phyloP scores from a whole-genome alignment of 2,113 vertebrate species.

The Micromys minutus region DNA sequence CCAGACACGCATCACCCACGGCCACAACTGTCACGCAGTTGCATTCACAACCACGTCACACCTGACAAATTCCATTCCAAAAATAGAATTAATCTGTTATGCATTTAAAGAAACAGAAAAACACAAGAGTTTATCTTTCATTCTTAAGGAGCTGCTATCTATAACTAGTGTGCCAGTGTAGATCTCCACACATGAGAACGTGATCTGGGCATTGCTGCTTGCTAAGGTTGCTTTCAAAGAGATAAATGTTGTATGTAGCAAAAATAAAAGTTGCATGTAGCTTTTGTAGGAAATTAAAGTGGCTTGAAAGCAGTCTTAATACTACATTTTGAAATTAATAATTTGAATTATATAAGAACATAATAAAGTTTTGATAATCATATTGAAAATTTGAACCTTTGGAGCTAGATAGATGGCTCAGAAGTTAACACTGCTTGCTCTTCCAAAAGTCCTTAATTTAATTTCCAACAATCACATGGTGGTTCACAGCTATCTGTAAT shows the following conservation, averaged over 20 bases:
- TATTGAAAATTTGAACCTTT: neutral
- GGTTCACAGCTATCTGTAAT: no score
- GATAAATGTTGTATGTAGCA: neutral
- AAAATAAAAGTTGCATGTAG: neutral
- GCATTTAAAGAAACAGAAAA: conserved; percentile 43
- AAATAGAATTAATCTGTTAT: conserved; percentile 1
- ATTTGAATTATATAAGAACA: neutral
- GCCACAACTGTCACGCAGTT: no score
- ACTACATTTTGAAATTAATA: neutral
- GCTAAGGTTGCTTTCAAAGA: conserved; percentile 29
- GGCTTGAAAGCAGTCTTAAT: conserved; percentile 9
- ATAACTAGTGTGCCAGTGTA: conserved; percentile 27
- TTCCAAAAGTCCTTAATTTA: no score
- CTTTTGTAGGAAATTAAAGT: conserved; percentile 41
- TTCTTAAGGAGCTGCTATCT: neutral
- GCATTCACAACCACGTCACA: no score
- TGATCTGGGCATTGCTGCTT: neutral
- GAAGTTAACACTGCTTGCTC: no score
- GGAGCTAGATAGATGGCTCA: no score
- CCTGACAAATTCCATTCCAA: neutral
- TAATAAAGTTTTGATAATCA: neutral
- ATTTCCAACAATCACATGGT: no score
- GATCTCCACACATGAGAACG: neutral
- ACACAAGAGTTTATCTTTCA: neutral
- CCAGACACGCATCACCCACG: no score